These are phyloP conservation scores for Psylliodes chrysocephalus DNA, from an alignment of 2,888 invertebrate species.

Conservation along the genomic window DNA sequence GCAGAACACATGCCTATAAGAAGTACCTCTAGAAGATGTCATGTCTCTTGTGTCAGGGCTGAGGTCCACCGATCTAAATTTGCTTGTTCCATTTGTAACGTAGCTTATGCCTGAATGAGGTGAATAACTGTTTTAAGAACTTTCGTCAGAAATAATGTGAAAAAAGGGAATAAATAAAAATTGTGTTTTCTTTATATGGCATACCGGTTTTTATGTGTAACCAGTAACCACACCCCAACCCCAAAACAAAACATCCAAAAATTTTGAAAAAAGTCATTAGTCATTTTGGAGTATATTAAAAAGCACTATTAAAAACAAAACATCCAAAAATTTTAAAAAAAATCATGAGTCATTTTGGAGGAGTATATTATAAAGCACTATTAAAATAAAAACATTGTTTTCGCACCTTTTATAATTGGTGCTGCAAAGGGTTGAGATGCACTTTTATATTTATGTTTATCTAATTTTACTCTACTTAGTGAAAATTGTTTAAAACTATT, in stretches of 20 bases:
- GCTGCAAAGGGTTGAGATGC: too few relatives aligned
- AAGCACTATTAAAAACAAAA: too few relatives aligned
- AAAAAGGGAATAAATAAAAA: too few relatives aligned
- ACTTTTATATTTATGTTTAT: too few relatives aligned
- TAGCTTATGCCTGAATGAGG: not conserved
- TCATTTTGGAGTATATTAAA: too few relatives aligned
- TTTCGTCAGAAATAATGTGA: not conserved
- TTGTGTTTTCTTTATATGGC: not conserved
- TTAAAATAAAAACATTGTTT: not conserved
- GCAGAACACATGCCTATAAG: not conserved
- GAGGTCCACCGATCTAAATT: constrained; percentile 1
- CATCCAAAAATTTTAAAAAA: too few relatives aligned
- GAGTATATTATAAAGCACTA: not conserved
- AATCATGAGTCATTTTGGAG: too few relatives aligned
- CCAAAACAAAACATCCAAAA: not conserved
- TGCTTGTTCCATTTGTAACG: not conserved
- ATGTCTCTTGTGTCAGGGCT: not conserved
- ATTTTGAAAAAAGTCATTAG: too few relatives aligned
- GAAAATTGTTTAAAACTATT: too few relatives aligned
- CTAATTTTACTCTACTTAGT: too few relatives aligned
- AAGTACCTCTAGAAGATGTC: not conserved
- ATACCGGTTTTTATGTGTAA: not conserved
- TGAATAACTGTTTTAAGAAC: not conserved
- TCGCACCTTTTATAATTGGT: too few relatives aligned
- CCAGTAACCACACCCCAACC: not conserved